Evolutionary conservation across 2,113 vertebrate species (phyloP).

Genomic region (Corythaixoides concolor): DNA sequence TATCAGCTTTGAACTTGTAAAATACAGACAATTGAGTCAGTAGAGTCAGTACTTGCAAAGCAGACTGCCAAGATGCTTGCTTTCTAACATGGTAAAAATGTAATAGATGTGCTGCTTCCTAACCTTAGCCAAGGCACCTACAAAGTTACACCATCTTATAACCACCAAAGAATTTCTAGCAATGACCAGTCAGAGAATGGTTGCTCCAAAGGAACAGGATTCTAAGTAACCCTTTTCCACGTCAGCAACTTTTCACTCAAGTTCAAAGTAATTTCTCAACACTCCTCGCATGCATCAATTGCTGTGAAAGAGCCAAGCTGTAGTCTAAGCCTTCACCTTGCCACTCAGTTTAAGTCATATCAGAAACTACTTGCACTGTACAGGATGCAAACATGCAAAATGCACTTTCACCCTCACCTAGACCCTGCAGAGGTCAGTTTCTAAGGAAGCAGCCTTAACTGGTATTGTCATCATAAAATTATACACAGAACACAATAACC

Average conservation of each 20-base stretch:
- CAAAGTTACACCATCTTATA: background rate
- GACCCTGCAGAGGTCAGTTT: background rate
- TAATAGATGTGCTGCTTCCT: background rate
- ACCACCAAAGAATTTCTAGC: background rate
- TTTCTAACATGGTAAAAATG: background rate
- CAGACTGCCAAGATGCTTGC: background rate
- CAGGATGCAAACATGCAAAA: constrained; percentile 25
- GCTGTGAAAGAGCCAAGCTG: background rate
- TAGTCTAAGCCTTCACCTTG: background rate
- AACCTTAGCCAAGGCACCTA: background rate
- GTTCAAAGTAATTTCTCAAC: background rate
- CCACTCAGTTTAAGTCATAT: background rate
- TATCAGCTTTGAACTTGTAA: constrained; percentile 14
- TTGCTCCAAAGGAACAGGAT: background rate
- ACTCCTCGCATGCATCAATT: background rate
- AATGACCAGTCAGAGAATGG: background rate
- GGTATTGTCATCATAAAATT: background rate
- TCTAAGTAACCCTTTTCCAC: background rate
- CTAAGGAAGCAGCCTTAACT: constrained; percentile 3
- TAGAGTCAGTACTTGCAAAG: background rate
- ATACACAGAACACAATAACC: background rate
- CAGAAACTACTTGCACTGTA: background rate
- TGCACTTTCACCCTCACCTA: background rate
- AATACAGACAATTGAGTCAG: background rate
- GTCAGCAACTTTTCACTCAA: background rate